Evolutionary conservation across 2,113 vertebrate genomes (phyloP).

Genomic region (Xenopus tropicalis): DNA sequence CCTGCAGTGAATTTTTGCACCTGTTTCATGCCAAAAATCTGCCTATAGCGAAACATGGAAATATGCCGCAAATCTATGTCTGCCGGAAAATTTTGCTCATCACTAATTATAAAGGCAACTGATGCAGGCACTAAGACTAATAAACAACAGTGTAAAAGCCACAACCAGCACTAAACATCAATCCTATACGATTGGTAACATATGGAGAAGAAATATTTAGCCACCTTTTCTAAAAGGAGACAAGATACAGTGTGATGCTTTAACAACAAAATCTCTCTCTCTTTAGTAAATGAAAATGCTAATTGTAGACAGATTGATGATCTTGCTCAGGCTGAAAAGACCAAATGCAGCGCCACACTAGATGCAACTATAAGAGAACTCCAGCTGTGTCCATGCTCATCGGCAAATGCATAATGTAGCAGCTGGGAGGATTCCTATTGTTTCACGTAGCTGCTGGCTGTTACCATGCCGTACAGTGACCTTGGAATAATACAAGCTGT

Average conservation of each 20-base stretch:
- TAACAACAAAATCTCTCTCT: slow-evolving; percentile 7
- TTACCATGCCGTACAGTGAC: background rate
- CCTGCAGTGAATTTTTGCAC: too few relatives aligned
- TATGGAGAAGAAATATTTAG: too few relatives aligned
- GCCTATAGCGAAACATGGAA: too few relatives aligned
- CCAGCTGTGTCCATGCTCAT: slow-evolving; percentile 23
- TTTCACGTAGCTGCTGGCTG: slow-evolving; percentile 1
- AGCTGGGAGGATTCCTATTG: background rate
- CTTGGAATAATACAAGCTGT: background rate
- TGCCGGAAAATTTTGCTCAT: too few relatives aligned
- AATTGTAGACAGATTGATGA: slow-evolving; percentile 21
- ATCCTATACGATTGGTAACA: too few relatives aligned
- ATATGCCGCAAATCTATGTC: too few relatives aligned
- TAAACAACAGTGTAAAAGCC: too few relatives aligned
- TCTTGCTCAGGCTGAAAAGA: background rate
- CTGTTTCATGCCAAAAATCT: too few relatives aligned
- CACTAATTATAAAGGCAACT: too few relatives aligned
- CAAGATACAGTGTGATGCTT: background rate
- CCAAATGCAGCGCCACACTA: slow-evolving; percentile 9
- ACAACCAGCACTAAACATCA: too few relatives aligned
- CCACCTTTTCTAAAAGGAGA: background rate
- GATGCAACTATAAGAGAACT: slow-evolving; percentile 10
- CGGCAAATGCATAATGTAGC: slow-evolving; percentile 12
- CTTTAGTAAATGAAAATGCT: slow-evolving; percentile 21
- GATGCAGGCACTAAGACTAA: too few relatives aligned